phyloP scores from a whole-genome alignment of 2,888 invertebrate genomes.

The Habroteleia sp. region DNA sequence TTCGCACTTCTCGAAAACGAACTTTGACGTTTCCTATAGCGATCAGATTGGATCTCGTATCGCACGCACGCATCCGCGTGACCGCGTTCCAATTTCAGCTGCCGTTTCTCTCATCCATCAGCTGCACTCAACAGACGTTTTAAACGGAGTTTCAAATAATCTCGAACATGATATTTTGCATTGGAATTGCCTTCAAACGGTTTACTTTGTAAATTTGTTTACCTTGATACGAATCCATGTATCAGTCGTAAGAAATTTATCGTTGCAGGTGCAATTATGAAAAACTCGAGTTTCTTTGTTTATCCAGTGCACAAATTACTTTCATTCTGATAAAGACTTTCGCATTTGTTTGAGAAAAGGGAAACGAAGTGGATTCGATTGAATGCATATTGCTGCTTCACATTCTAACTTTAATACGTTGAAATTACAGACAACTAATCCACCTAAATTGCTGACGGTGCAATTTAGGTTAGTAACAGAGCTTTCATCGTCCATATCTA shows the following conservation, averaged over 20 bases:
- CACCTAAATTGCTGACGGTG: slow-evolving; percentile 26
- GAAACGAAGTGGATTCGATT: no score
- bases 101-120: slow-evolving; percentile 38
- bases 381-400: neutral
- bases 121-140: slow-evolving; percentile 37
- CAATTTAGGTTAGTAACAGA: slow-evolving; percentile 13
- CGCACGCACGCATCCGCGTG: slow-evolving; percentile 53
- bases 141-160: slow-evolving; percentile 8
- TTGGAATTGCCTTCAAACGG: slow-evolving; percentile 8
- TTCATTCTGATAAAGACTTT: no score
- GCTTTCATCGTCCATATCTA: slow-evolving; percentile 15
- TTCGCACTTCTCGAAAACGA: slow-evolving; percentile 43
- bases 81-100: slow-evolving; percentile 55
- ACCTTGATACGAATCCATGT: no score
- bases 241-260: no score
- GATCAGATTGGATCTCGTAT: slow-evolving; percentile 48
- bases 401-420: slow-evolving; percentile 7
- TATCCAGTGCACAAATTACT: no score
- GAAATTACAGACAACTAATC: slow-evolving; percentile 19
- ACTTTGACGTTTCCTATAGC: slow-evolving; percentile 44
- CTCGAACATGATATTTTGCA: slow-evolving; percentile 24
- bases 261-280: no score
- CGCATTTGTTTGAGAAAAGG: no score
- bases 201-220: no score
- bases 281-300: no score